Evolutionary conservation across 2,888 invertebrate genomes (phyloP).

Genomic region (Tholera decimalis): DNA sequence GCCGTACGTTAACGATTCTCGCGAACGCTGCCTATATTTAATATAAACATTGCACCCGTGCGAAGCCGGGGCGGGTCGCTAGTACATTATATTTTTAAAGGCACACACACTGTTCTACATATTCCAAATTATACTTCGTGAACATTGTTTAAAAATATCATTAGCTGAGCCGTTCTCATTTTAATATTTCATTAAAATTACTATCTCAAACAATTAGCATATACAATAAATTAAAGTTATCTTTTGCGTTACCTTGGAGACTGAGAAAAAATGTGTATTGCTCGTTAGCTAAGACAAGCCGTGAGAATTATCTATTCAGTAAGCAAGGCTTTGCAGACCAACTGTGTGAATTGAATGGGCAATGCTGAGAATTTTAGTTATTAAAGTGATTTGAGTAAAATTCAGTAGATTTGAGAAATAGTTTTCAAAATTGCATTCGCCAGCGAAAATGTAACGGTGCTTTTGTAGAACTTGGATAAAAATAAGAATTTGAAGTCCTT

Average conservation of each 20-base stretch:
- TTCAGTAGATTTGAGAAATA: constrained; percentile 12
- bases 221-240: constrained; percentile 13
- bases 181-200: constrained; percentile 1
- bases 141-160: neutral
- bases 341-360: constrained; percentile 7
- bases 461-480: neutral
- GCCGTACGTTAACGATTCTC: too few relatives aligned
- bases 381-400: constrained; percentile 4
- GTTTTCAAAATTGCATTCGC: neutral
- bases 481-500: neutral
- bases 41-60: too few relatives aligned
- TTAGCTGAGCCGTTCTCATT: neutral
- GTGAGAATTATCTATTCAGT: constrained; percentile 44
- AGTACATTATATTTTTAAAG: neutral
- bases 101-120: neutral
- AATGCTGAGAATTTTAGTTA: constrained; percentile 8
- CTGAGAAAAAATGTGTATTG: constrained; percentile 43
- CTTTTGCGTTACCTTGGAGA: constrained; percentile 38
- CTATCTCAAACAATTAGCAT: constrained; percentile 18
- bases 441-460: neutral
- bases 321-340: constrained; percentile 36
- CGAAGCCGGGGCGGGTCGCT: too few relatives aligned
- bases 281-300: constrained; percentile 45
- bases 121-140: neutral
- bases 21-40: too few relatives aligned